Conservation (phyloP, 2,797 vertebrate genomes). For the Ctenopoma multispine region DNA sequence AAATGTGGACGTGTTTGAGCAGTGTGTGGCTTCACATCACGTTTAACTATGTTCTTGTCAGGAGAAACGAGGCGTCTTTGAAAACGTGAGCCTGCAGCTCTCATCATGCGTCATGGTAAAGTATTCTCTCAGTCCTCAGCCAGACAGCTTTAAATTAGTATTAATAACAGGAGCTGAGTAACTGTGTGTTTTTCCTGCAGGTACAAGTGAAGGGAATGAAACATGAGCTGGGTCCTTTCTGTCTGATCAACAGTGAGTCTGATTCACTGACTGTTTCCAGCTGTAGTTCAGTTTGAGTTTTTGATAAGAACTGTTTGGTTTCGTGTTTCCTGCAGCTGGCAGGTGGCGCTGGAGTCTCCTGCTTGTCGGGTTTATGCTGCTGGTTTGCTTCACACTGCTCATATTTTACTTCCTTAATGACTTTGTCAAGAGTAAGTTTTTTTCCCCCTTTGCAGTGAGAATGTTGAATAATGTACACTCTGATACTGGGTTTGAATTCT, state of each 20-base stretch:
- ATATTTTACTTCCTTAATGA: constrained; percentile 74
- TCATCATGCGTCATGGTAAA: constrained; percentile 90
- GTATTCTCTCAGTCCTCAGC: not conserved
- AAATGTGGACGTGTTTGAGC: not conserved
- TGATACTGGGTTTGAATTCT: not conserved
- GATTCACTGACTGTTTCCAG: not conserved
- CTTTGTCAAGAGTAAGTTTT: constrained; percentile 86
- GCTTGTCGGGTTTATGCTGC: constrained; percentile 79
- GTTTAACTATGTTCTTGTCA: constrained; percentile 25
- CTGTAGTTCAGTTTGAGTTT: not conserved
- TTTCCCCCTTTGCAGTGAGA: not conserved
- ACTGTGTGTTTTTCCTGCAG: constrained; percentile 57
- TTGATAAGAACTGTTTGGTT: not conserved
- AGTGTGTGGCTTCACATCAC: not conserved
- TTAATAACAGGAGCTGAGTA: not conserved
- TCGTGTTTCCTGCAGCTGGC: constrained; percentile 74
- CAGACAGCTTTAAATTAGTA: not conserved
- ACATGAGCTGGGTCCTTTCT: constrained; percentile 79
- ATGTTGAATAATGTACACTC: too few species aligned
- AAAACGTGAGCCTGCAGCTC: constrained; percentile 69
- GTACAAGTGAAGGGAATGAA: constrained; percentile 74
- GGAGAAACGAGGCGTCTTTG: constrained; percentile 78
- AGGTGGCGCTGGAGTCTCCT: constrained; percentile 85
- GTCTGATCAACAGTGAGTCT: constrained; percentile 77
- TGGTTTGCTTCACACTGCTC: constrained; percentile 72